Conservation (phyloP, 2,888 invertebrate genomes). For the Mythimna albipuncta region DNA sequence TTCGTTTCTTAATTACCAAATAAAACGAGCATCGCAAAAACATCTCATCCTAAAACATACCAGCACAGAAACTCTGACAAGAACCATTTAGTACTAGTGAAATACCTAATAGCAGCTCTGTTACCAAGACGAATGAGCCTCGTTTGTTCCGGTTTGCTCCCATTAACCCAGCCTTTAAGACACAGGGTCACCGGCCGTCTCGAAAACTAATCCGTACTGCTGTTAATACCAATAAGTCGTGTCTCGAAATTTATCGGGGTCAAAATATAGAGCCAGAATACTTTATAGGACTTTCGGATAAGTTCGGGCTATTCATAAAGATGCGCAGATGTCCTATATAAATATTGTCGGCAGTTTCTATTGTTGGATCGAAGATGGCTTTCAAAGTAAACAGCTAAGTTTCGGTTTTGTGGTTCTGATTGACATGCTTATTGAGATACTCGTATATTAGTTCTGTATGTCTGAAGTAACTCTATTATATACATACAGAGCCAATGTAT, state of each 20-base stretch:
- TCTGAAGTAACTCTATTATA: not conserved
- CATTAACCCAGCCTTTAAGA: conserved; percentile 83
- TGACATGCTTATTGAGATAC: conserved; percentile 19
- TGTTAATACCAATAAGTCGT: conserved; percentile 79
- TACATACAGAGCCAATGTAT: not conserved
- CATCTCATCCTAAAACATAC: conserved; percentile 49
- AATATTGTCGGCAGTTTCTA: conserved; percentile 26
- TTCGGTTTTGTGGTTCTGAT: conserved; percentile 14
- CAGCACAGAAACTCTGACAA: conserved; percentile 48
- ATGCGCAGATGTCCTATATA: conserved; percentile 43
- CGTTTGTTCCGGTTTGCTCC: conserved; percentile 84
- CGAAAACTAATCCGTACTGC: conserved; percentile 72
- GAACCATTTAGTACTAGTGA: conserved; percentile 63
- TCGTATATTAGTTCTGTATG: conserved; percentile 7
- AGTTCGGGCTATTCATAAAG: conserved; percentile 46
- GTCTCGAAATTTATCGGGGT: conserved; percentile 75
- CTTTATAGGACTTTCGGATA: conserved; percentile 45
- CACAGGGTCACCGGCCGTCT: conserved; percentile 72
- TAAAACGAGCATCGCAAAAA: conserved; percentile 55
- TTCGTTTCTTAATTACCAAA: conserved; percentile 39
- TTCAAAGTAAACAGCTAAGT: conserved; percentile 24
- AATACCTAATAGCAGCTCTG: conserved; percentile 58
- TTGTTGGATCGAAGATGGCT: conserved; percentile 5
- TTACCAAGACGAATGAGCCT: conserved; percentile 77
- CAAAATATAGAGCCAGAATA: conserved; percentile 60